Conservation (phyloP, 1,140 invertebrate genomes). For the Drosophila bocqueti region DNA sequence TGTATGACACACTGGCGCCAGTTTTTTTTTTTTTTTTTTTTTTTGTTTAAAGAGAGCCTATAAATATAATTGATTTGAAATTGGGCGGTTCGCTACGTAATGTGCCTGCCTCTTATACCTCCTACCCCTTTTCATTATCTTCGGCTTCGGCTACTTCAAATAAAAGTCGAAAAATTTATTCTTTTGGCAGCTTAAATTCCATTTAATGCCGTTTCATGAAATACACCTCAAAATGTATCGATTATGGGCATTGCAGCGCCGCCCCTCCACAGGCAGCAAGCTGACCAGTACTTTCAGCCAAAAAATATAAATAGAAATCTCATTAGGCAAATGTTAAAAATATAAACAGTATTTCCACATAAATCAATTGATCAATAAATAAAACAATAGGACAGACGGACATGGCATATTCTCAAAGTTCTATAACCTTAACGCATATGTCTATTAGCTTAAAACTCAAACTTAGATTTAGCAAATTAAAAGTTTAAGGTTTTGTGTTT, state of each 20-base stretch:
- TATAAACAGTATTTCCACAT: constrained; percentile 62
- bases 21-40: background rate
- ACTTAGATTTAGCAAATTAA: background rate
- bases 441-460: background rate
- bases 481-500: background rate
- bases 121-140: background rate
- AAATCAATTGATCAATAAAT: constrained; percentile 69
- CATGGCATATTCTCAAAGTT: no score
- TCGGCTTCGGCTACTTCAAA: constrained; percentile 61
- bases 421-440: background rate
- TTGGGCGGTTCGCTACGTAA: constrained; percentile 2
- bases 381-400: no score
- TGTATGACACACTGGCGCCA: constrained; percentile 22
- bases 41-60: constrained; percentile 3
- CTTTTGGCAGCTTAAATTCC: constrained; percentile 68
- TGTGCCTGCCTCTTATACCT: constrained; percentile 5
- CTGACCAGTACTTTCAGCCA: constrained; percentile 20
- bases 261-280: constrained; percentile 20
- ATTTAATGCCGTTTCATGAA: constrained; percentile 70
- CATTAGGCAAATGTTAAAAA: constrained; percentile 71
- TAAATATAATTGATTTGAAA: constrained; percentile 57
- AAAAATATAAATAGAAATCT: constrained; percentile 67
- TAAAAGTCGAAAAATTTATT: constrained; percentile 17
- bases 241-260: background rate
- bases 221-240: constrained; percentile 20